These are phyloP conservation scores for Pseudococcus jackbeardsleyi DNA, from an alignment of 2,888 invertebrate species.

Conservation along the genomic window DNA sequence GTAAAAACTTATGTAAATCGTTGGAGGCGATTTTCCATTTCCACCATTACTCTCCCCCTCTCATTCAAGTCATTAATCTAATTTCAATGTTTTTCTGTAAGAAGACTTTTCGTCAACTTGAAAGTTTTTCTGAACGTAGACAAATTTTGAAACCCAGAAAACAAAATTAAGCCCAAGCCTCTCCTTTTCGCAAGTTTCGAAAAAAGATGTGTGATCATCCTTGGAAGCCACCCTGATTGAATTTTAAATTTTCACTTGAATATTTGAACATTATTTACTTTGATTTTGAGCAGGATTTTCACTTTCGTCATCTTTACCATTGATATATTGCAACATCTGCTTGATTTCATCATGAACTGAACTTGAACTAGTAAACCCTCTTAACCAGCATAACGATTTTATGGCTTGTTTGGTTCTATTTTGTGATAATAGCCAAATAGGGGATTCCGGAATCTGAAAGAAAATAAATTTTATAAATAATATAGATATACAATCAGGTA, in stretches of 20 bases:
- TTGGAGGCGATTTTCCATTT: no score
- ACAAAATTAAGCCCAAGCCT: no score
- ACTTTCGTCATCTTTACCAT: not conserved
- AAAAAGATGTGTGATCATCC: no score
- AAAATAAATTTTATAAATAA: not conserved
- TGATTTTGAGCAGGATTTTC: not conserved
- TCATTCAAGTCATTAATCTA: no score
- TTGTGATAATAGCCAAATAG: conserved; percentile 48
- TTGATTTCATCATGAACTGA: conserved; percentile 33
- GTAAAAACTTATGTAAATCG: not conserved
- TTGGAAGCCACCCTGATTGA: no score
- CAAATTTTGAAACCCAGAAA: no score
- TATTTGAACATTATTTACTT: not conserved
- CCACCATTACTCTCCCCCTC: no score
- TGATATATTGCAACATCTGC: conserved; percentile 24
- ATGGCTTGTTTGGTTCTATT: conserved; percentile 24
- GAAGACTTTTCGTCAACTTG: no score
- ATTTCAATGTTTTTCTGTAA: no score
- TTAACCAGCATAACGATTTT: conserved; percentile 43
- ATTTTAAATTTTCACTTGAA: not conserved
- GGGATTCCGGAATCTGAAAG: conserved; percentile 55
- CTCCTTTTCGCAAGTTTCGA: no score
- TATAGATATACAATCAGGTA: not conserved
- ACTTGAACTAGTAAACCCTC: conserved; percentile 31
- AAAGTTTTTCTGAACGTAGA: no score